Base-by-base conservation (phyloP, 2,797 vertebrate species). In the Amphiprion clarkii region DNA sequence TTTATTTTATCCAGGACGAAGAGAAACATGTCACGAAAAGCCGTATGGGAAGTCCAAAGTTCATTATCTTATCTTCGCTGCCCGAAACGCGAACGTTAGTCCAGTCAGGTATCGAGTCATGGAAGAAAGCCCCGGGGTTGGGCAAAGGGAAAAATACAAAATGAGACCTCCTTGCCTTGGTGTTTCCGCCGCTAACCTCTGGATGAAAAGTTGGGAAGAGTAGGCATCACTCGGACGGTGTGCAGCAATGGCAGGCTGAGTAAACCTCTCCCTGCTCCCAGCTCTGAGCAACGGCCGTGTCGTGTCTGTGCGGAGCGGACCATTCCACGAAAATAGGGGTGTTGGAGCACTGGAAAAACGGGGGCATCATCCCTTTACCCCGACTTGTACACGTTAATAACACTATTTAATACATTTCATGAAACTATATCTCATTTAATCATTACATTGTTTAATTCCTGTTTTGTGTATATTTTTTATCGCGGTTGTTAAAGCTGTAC, bases 21-120 rank as follows among this genome's bases (percentile, higher is more conserved):
- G 83, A 86, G 87, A 88, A 93, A 93, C 95, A 95, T 95, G 93
- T 89, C 94, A 91, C 86, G 91, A 89, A 93, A 89, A 89, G 75
- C 83, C 91, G 89, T 59, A 40, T 6, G 72, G 67, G 87, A 87
- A 93, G 94, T 95, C 92, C 93, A 95, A 95, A 95, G 95, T 96
- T 95, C 95, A 95, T 93, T 90, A 90, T 94, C 89, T 90, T 92
- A 91, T 94, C 92, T 81, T 71, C 87, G 59, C 23, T 16, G 71
- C 64, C 74, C 42, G 62, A 67, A 58, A 74, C 70, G 73, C 86
- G 68, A 68, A 61, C 71, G 78, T 63, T 75, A 78, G 63, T 88
- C 87, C 87, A 9, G 52, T 31, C 56, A 44, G 75, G 71, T 72
- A 39, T 46, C 74, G 83, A 91, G 60, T 80, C 89, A 82, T 86